Base-by-base conservation (phyloP, 2,888 invertebrate genomes). In the Lasioglossum zephyrum region DNA sequence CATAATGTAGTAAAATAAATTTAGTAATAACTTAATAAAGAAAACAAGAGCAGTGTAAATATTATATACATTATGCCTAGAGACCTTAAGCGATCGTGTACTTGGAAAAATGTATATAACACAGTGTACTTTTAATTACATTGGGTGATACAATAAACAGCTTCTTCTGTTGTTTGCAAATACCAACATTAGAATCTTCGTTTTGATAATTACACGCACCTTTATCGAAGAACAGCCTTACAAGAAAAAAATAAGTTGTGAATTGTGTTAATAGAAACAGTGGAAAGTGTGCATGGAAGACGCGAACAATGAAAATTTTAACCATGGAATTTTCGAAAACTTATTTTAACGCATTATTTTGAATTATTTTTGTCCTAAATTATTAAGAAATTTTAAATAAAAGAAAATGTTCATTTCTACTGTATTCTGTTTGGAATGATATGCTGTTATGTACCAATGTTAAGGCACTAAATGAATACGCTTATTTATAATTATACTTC, bases 111-210 rank as follows among this genome's bases (percentile, higher is more conserved):
- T 95, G 94, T 95, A 95, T 95, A 95, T 95, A 94, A 95, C 92
- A 94, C 94, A 95, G 94, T 95, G 95, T 95, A 95, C 95, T 95
- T 95, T 95, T 94, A 94, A 94, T 94, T 94, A 93, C 91, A 92
- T 91, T 95, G 95, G 94, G 93, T 94, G 92, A 94, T 93, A 94
- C 92, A 94, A 94, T 94, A 95, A 95, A 94, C 93, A 93, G 95
- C 95, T 95, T 95, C 92, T 95, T 95, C 94, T 94, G 95, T 95
- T 95, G 95, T 95, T 95, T 94, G 94, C 94, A 94, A 93, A 93
- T 92, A 89, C 79, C 86, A 91, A 91, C 57, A 89, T 85, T 82
- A 79, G 84, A 87, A 89, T 84, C 66, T 79, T 84, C 87, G 78
- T 79, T 83, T 87, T 86, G 69, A 77, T 88, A 75, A 85, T 76